A percentile compares a stretch with the other conserved stretches of the same genome.
Conservation (phyloP, 2,113 vertebrate species). For the Chaetodon trifascialis region DNA sequence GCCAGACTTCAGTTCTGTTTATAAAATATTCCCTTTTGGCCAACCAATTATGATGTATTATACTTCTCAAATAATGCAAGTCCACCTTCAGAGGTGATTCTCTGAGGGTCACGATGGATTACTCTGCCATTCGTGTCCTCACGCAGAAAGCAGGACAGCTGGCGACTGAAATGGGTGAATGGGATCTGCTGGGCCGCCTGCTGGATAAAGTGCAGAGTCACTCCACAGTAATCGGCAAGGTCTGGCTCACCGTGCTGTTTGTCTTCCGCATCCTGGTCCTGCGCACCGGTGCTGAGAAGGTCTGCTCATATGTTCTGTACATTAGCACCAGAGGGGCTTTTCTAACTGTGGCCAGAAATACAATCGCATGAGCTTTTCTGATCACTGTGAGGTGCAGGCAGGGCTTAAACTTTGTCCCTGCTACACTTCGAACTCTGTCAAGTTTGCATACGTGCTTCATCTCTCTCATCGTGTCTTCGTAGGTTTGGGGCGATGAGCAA, state of each 20-base stretch:
- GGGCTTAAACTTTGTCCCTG: not conserved
- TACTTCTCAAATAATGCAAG: not conserved
- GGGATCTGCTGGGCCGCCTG: conserved; percentile 94
- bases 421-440: not conserved
- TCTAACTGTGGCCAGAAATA: not conserved
- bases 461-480: not conserved
- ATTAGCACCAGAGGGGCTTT: no score
- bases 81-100: not conserved
- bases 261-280: conserved; percentile 97
- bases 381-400: no score
- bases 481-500: conserved; percentile 96
- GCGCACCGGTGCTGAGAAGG: conserved; percentile 90
- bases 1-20: no score
- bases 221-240: conserved; percentile 96
- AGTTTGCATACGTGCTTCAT: not conserved
- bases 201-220: conserved; percentile 96
- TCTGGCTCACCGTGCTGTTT: conserved; percentile 98
- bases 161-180: conserved; percentile 91
- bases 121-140: not conserved
- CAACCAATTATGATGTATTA: not conserved
- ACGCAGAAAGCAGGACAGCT: conserved; percentile 24
- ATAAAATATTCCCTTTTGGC: no score
- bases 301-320: conserved; percentile 6
- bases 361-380: not conserved
- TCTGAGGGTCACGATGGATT: not conserved